Evolutionary conservation across 2,888 invertebrate genomes (phyloP).

Genomic region (Barypeithes pellucidus): DNA sequence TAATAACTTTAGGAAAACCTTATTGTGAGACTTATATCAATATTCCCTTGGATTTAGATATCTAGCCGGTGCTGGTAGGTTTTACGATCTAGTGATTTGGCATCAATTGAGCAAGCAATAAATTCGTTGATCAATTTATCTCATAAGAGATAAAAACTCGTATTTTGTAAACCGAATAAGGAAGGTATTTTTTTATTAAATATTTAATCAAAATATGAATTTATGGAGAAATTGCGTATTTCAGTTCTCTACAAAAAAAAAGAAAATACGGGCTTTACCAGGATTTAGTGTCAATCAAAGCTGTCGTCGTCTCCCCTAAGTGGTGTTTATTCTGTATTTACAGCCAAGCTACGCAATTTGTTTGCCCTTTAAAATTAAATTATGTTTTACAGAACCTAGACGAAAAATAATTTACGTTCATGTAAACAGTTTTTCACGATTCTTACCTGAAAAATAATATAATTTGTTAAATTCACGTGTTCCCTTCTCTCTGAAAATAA

Average conservation of each 20-base stretch:
- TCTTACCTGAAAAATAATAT: too few relatives aligned
- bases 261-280: not conserved
- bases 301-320: constrained; percentile 5
- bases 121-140: too few relatives aligned
- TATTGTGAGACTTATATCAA: too few relatives aligned
- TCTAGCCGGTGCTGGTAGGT: too few relatives aligned
- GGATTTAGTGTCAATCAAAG: constrained; percentile 15
- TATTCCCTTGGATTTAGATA: too few relatives aligned
- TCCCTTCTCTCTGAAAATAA: too few relatives aligned
- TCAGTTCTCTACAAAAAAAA: constrained; percentile 1
- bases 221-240: not conserved
- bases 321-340: constrained; percentile 14
- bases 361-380: not conserved
- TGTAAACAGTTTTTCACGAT: not conserved
- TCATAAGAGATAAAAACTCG: too few relatives aligned
- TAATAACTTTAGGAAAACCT: too few relatives aligned
- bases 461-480: too few relatives aligned
- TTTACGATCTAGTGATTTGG: too few relatives aligned
- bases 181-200: not conserved
- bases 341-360: not conserved
- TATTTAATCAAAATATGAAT: not conserved
- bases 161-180: too few relatives aligned
- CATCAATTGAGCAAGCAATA: too few relatives aligned
- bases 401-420: not conserved
- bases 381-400: not conserved